phyloP scores from a whole-genome alignment of 2,797 vertebrate genomes.

The Coilia nasus region DNA sequence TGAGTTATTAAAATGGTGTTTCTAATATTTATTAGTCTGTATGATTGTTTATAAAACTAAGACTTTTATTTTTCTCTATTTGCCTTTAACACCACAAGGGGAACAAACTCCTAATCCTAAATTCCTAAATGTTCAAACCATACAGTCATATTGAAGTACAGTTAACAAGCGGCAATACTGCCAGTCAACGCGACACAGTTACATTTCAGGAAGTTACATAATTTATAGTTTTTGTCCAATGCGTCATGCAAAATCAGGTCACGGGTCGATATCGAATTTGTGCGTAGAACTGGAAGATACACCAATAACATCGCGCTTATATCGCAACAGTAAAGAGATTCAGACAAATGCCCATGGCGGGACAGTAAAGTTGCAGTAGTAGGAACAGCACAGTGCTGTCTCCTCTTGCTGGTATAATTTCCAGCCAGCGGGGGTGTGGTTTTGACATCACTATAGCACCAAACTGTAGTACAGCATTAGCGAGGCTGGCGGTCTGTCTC shows the following conservation, averaged over 20 bases:
- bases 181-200: conserved; percentile 16
- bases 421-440: conserved; percentile 60
- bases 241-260: neutral
- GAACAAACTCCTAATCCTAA: neutral
- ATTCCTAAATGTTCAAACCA: neutral
- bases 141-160: neutral
- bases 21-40: no score
- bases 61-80: neutral
- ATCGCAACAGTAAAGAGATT: neutral
- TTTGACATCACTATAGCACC: conserved; percentile 65
- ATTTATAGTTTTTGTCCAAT: conserved; percentile 38
- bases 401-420: conserved; percentile 14
- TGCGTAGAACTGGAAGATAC: neutral
- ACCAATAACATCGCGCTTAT: neutral
- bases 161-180: neutral
- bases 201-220: conserved; percentile 49
- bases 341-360: neutral
- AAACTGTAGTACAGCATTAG: conserved; percentile 54
- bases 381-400: neutral
- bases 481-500: conserved; percentile 65
- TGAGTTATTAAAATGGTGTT: no score
- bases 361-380: conserved; percentile 17
- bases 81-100: no score
- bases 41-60: no score
- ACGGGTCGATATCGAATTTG: neutral